Evolutionary conservation across 2,113 vertebrate species (phyloP), one percentile per base, ranked within the genome.

Genomic region (Falcunculus frontatus): DNA sequence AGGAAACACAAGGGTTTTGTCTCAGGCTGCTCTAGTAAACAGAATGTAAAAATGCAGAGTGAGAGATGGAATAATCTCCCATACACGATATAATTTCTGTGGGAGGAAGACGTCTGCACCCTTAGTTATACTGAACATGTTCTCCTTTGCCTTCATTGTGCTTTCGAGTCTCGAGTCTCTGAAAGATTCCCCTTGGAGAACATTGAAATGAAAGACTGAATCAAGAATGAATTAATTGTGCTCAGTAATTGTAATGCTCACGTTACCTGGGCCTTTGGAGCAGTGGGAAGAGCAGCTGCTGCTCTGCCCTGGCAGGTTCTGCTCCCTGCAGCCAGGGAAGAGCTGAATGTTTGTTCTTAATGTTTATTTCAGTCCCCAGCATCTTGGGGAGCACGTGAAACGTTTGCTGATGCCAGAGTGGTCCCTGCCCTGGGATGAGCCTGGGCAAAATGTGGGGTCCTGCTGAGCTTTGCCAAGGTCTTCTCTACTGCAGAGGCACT

Each of bases 151-250:
- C 59, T 93, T 85, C 79, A 30, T 49, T 87, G 90, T 81, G 81
- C 60, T 95, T 96, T 96, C 30, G 42, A 69, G 82, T 79, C 96
- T 74, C n/a, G 39, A 95, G 67, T 93, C 84, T 95, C 75, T 74
- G 68, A 67, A 89, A 96, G 80, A 56, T 91, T 91, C 73, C 93
- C 92, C 53, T 73, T 69, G 57, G 96, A 96, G 91, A 96, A 55
- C 47, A 90, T 1, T 80, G 79, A 68, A 56, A 95, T 95, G 87
- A 98, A 95, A 95, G 84, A 44, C 79, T 85, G 95, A 90, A 50
- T 93, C 50, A 67, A 96, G 94, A 91, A 84, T 68, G 60, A 97
- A 97, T 94, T 62, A 95, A 87, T 92, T 96, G 64, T 70, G 68
- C 29, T 90, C 85, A 42, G 91, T 96, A 89, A 95, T 96, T 95